Base-by-base conservation (phyloP, 1,140 invertebrate genomes). In the Atta cephalotes region DNA sequence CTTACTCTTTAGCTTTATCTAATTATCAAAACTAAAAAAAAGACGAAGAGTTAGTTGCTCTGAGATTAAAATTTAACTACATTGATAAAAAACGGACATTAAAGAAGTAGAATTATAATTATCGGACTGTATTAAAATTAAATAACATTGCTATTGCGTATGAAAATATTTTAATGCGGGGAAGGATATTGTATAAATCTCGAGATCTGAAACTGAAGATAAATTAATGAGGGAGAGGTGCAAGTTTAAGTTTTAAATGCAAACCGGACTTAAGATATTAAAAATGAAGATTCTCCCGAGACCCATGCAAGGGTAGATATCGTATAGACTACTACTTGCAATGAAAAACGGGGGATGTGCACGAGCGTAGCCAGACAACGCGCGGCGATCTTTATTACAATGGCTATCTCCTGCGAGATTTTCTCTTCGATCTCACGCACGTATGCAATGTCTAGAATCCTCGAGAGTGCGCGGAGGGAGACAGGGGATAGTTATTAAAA, bases 341-440 rank as follows among this genome's bases (percentile, higher is more conserved):
- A 76, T 84, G 80, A 84, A 84, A 84, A 84, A 84, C 70, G 56
- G 58, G 70, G 25, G 70, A 76, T 76, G 70, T 84, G 56, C 70
- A 63, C 68, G 68, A 74, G 53, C 39, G 39, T 62, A 45, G 70
- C 28, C 45, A 62, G 39, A n/a, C 56, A 84, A 76, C 80, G 68
- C 65, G 51, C 66, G 51, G 68, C 80, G 56, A 76, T 84, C 80
- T 84, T 84, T 84, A 84, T 84, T 76, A 84, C 80, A 76, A 84
- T 76, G 56, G 70, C 80, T 74, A 84, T 74, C 70, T 74, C 39
- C 68, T 21, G 16, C 68, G 25, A 82, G 80, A 74, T 84, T 72
- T 82, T 31, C 49, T 76, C 39, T 56, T 62, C 80, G 80, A 84
- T 84, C 80, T 84, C 80, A 84, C 80, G 80, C 80, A 76, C 70